Evolutionary conservation across 1,140 invertebrate species (phyloP).

Genomic region (Caenorhabditis elegans): DNA sequence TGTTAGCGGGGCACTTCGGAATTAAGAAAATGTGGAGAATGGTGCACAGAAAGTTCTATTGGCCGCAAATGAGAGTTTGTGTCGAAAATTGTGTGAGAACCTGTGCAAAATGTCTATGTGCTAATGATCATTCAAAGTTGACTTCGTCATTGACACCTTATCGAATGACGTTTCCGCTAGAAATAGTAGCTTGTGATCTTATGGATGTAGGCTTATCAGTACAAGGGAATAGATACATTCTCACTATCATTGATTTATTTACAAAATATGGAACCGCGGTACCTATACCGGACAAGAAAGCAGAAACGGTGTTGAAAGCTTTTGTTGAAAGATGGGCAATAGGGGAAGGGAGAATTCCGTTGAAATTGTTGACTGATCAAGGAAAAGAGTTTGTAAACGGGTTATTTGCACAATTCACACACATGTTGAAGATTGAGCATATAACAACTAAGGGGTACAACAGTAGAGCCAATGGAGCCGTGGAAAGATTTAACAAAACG

Average conservation of each 20-base stretch:
- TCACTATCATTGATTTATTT: constrained; percentile 22
- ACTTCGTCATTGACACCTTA: not conserved
- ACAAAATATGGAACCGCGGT: not conserved
- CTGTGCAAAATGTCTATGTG: not conserved
- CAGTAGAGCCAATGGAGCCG: constrained; percentile 9
- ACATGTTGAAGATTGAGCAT: not conserved
- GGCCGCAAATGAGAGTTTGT: not conserved
- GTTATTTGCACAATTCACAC: not conserved
- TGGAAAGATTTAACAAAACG: constrained; percentile 27
- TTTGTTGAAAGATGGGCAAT: not conserved
- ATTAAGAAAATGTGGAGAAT: not conserved
- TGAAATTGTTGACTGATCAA: not conserved
- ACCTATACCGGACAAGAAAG: constrained; percentile 9
- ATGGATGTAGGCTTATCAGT: constrained; percentile 18
- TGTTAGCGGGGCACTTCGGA: not conserved
- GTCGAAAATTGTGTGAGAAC: not conserved
- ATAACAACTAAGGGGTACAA: constrained; percentile 10
- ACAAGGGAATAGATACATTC: constrained; percentile 20
- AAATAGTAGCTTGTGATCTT: constrained; percentile 18
- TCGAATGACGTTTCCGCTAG: not conserved
- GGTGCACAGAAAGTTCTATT: not conserved
- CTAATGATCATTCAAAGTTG: not conserved
- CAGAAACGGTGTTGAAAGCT: not conserved
- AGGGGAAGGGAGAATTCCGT: constrained; percentile 9
- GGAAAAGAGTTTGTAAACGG: constrained; percentile 18